Percentiles rank a stretch among this genome's conserved stretches.
These are phyloP conservation scores for Sparus aurata DNA, from an alignment of 2,797 vertebrate species.

Conservation along the genomic window DNA sequence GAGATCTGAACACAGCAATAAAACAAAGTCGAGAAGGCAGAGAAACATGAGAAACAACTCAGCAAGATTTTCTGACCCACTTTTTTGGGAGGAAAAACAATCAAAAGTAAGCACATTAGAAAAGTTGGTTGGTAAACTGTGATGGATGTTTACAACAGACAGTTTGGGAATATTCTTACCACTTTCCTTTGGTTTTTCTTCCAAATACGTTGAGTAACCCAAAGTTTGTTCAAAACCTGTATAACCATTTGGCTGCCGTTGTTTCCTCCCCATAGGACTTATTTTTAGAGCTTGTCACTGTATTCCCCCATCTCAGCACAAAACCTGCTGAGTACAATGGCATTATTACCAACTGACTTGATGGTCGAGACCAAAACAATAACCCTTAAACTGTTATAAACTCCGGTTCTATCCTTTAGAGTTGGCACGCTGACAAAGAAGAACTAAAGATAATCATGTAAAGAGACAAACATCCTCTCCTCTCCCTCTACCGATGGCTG, in stretches of 20 bases:
- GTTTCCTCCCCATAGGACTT: not conserved
- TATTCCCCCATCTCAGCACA: not conserved
- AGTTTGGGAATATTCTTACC: not conserved
- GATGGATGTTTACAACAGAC: not conserved
- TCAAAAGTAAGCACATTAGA: not conserved
- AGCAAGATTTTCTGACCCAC: not conserved
- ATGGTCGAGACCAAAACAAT: not conserved
- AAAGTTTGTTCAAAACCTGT: not conserved
- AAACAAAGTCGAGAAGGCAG: not conserved
- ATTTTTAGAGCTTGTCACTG: not conserved
- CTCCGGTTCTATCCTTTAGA: not conserved
- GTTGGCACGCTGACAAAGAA: not conserved
- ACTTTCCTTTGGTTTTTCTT: not conserved
- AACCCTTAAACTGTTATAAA: not conserved
- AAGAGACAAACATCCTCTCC: conserved; percentile 52
- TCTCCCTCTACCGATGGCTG: conserved; percentile 38
- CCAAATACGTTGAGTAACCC: not conserved
- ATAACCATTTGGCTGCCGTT: not conserved
- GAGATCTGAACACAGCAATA: not conserved
- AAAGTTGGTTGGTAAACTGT: not conserved
- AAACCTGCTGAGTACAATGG: not conserved
- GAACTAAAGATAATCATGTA: conserved; percentile 8
- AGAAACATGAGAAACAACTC: not conserved
- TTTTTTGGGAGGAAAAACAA: not conserved
- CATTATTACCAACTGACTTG: not conserved